Evolutionary conservation across 2,888 invertebrate genomes (phyloP).

Genomic region (Plebejus melissa): DNA sequence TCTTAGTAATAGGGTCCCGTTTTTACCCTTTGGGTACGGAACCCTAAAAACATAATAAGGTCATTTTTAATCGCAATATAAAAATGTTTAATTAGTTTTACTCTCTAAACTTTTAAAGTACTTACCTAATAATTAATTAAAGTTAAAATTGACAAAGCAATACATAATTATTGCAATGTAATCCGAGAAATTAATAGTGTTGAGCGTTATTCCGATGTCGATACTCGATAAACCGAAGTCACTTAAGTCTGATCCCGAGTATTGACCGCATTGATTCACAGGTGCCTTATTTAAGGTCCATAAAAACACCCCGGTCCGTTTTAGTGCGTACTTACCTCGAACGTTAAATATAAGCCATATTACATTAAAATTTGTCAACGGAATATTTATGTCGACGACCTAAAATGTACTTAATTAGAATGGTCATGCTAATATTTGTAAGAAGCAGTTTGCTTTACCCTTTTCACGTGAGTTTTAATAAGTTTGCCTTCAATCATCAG

Average conservation of each 20-base stretch:
- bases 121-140: too few relatives aligned
- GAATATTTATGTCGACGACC: conserved; percentile 29
- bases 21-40: too few relatives aligned
- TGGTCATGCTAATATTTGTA: conserved; percentile 27
- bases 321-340: conserved; percentile 37
- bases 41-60: too few relatives aligned
- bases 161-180: too few relatives aligned
- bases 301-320: conserved; percentile 43
- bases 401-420: conserved; percentile 25
- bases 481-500: neutral
- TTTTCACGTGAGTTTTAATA: conserved; percentile 10
- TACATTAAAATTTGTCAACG: conserved; percentile 35
- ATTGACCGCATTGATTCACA: conserved; percentile 52
- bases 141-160: too few relatives aligned
- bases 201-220: neutral
- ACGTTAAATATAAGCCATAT: conserved; percentile 33
- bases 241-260: conserved; percentile 18
- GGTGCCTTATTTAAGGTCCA: conserved; percentile 51
- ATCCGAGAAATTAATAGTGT: too few relatives aligned
- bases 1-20: too few relatives aligned
- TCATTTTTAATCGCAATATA: too few relatives aligned
- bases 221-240: conserved; percentile 39
- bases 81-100: too few relatives aligned
- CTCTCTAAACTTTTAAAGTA: too few relatives aligned
- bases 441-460: neutral